Conservation (phyloP, 2,113 vertebrate genomes). For the Ploceus nigricollis region DNA sequence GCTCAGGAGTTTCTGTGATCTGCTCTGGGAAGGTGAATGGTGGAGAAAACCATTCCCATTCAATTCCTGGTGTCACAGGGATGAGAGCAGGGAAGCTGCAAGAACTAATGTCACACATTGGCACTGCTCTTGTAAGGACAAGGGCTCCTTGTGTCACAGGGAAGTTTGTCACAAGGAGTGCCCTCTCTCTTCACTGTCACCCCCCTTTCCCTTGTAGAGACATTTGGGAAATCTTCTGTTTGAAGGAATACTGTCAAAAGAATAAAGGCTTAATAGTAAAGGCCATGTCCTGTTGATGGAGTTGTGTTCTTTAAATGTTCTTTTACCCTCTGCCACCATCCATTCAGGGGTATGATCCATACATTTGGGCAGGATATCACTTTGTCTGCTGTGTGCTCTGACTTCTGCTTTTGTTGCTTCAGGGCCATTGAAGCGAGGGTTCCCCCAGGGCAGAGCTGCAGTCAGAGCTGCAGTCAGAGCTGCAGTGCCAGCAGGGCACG, state of each 20-base stretch:
- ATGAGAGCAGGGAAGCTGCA: background rate
- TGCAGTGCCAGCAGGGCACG: background rate
- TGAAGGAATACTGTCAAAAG: background rate
- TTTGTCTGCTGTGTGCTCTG: background rate
- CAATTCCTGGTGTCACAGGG: background rate
- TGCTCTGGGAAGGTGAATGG: background rate
- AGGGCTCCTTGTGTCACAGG: background rate
- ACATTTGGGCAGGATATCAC: background rate
- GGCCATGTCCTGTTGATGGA: background rate
- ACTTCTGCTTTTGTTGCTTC: background rate
- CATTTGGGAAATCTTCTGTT: background rate
- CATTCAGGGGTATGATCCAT: fast-evolving
- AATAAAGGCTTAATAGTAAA: background rate
- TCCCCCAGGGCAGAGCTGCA: background rate
- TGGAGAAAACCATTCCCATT: background rate
- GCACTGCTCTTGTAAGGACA: too few species aligned
- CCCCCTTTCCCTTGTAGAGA: background rate
- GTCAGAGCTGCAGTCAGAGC: background rate
- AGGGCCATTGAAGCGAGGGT: fast-evolving
- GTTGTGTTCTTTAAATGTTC: background rate
- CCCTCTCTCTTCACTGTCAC: background rate
- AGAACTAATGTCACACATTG: fast-evolving
- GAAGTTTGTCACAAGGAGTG: background rate
- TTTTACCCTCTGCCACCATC: background rate
- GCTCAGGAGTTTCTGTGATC: background rate